A percentile compares a stretch with the other conserved stretches of the same genome.
These are phyloP conservation scores for Choreutis nemorana DNA, from an alignment of 2,888 invertebrate species.

Conservation along the genomic window DNA sequence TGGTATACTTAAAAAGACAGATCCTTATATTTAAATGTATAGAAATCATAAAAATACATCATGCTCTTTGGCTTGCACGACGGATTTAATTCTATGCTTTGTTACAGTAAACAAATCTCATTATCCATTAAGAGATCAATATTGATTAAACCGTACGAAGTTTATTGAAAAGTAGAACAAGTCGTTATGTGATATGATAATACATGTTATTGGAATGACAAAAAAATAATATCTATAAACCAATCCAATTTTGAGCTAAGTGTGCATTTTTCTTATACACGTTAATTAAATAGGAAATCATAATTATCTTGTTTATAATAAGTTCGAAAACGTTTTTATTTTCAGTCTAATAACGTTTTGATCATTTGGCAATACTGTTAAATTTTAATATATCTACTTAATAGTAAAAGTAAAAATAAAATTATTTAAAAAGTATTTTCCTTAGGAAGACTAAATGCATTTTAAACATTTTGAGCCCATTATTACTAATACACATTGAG, in stretches of 20 bases:
- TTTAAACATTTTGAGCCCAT: constrained; percentile 37
- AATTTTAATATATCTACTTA: constrained; percentile 36
- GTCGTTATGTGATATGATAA: too few relatives aligned
- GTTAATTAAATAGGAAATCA: constrained; percentile 12
- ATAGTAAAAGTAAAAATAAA: constrained; percentile 32
- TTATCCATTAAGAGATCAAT: constrained; percentile 56
- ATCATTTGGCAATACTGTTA: constrained; percentile 64
- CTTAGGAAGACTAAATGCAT: constrained; percentile 56
- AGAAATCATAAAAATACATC: constrained; percentile 61
- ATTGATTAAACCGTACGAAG: constrained; percentile 36
- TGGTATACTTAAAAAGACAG: constrained; percentile 51
- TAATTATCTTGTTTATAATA: constrained; percentile 22
- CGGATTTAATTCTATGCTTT: constrained; percentile 41
- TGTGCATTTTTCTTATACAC: constrained; percentile 5
- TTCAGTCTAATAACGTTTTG: constrained; percentile 62
- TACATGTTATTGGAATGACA: too few relatives aligned
- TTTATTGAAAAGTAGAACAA: too few relatives aligned
- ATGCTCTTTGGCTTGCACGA: constrained; percentile 67
- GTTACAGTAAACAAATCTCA: constrained; percentile 40
- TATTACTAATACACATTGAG: constrained; percentile 10
- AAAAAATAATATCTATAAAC: too few relatives aligned
- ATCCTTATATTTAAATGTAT: constrained; percentile 52
- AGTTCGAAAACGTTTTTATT: constrained; percentile 31
- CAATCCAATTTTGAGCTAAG: background rate
- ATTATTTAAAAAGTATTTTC: constrained; percentile 34